Evolutionary conservation across 2,797 vertebrate genomes (phyloP).

Genomic region (Sternotherus odoratus): DNA sequence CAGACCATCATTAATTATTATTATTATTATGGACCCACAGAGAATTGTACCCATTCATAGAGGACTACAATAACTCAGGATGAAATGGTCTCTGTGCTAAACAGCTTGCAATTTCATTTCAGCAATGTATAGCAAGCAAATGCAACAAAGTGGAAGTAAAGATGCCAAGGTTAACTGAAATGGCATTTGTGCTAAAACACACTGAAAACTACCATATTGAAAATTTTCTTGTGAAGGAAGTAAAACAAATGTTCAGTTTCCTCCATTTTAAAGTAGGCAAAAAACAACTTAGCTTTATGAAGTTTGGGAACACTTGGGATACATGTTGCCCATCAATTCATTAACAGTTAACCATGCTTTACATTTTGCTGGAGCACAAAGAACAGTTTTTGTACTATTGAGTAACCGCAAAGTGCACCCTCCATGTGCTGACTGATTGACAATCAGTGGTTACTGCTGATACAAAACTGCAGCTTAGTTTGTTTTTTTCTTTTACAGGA

Average conservation of each 20-base stretch:
- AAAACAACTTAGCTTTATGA: background rate
- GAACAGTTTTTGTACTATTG: background rate
- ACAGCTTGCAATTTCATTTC: background rate
- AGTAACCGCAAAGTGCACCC: background rate
- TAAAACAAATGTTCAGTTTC: background rate
- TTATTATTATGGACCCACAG: background rate
- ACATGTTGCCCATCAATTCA: background rate
- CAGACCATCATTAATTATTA: background rate
- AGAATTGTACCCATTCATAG: too few species aligned
- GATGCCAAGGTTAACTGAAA: background rate
- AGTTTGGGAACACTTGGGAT: background rate
- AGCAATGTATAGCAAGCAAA: background rate
- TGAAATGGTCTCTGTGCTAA: background rate
- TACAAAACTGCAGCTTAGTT: background rate
- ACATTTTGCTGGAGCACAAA: background rate
- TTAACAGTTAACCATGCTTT: background rate
- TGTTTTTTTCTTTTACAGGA: background rate
- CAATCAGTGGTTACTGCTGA: accelerated
- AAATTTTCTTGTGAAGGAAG: background rate
- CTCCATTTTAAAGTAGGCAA: background rate
- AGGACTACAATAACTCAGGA: background rate
- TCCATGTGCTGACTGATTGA: background rate
- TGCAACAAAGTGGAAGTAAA: background rate
- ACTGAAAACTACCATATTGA: background rate
- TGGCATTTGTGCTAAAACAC: background rate